Conservation (phyloP, 2,888 invertebrate species). For the Marronus borbonicus region DNA sequence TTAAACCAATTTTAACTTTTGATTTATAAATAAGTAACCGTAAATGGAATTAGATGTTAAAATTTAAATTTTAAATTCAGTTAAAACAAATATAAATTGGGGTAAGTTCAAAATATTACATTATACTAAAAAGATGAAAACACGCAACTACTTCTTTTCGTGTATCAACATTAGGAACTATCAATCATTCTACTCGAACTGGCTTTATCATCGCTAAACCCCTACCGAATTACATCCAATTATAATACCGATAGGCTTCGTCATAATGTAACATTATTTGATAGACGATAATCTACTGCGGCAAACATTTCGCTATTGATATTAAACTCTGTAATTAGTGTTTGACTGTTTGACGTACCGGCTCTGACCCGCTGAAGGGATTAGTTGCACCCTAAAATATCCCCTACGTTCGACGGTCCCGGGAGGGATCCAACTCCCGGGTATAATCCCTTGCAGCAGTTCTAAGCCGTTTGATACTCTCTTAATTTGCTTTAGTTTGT, state of each 20-base stretch:
- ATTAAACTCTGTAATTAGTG: conserved; percentile 60
- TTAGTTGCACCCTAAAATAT: conserved; percentile 62
- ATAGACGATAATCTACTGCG: conserved; percentile 31
- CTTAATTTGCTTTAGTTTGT: conserved; percentile 65
- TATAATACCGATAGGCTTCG: neutral
- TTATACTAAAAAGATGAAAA: too few species aligned
- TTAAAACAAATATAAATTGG: too few species aligned
- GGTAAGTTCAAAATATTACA: too few species aligned
- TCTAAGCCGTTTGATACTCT: conserved; percentile 66
- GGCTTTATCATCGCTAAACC: too few species aligned
- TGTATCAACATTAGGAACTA: too few species aligned
- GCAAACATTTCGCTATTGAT: conserved; percentile 30
- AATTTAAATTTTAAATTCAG: too few species aligned
- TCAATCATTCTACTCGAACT: too few species aligned
- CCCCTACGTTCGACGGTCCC: conserved; percentile 56
- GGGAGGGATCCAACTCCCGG: conserved; percentile 56
- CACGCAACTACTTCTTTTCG: too few species aligned
- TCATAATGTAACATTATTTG: conserved; percentile 20
- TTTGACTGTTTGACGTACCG: conserved; percentile 62
- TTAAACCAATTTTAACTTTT: too few species aligned
- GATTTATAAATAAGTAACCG: too few species aligned
- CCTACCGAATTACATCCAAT: neutral
- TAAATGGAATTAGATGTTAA: too few species aligned
- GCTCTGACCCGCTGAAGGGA: conserved; percentile 62
- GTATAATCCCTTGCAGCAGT: conserved; percentile 60